Percentiles rank a stretch among this genome's conserved stretches.
Evolutionary conservation across 2,113 vertebrate species (phyloP).

Genomic region (Gallinago jamesoni): DNA sequence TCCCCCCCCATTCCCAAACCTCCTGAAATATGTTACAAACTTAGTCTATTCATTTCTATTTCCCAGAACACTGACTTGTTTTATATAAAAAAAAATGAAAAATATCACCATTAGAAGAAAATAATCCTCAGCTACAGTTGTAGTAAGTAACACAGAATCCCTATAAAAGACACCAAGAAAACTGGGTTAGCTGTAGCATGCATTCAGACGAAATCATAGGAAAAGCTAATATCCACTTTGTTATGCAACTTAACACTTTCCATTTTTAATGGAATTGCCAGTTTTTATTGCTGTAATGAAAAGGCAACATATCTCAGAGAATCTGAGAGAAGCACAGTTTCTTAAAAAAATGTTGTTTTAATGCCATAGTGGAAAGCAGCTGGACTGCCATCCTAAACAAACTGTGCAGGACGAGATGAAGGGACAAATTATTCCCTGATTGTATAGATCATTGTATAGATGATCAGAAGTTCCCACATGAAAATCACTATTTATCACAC

Average conservation of each 20-base stretch:
- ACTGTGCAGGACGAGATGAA: not conserved
- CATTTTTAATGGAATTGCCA: not conserved
- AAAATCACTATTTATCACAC: not conserved
- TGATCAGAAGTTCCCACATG: not conserved
- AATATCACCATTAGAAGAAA: not conserved
- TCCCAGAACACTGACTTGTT: not conserved
- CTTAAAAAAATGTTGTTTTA: not conserved
- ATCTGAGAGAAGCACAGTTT: not conserved
- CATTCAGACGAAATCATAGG: not conserved
- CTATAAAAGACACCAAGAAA: not conserved
- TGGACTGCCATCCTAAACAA: not conserved
- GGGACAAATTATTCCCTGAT: not conserved
- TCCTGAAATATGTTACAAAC: not conserved
- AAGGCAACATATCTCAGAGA: not conserved
- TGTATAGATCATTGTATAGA: fast-evolving
- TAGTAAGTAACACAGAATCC: not conserved
- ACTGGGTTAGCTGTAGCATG: not conserved
- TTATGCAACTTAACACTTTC: not conserved
- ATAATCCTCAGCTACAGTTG: not conserved
- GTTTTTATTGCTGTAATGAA: not conserved
- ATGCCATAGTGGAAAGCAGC: not conserved
- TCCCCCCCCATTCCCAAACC: fast-evolving
- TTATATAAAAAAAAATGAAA: not conserved
- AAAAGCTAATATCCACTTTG: not conserved
- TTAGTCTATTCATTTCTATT: not conserved